phyloP scores from a whole-genome alignment of 2,797 vertebrate genomes.

The Glossophaga mutica region DNA sequence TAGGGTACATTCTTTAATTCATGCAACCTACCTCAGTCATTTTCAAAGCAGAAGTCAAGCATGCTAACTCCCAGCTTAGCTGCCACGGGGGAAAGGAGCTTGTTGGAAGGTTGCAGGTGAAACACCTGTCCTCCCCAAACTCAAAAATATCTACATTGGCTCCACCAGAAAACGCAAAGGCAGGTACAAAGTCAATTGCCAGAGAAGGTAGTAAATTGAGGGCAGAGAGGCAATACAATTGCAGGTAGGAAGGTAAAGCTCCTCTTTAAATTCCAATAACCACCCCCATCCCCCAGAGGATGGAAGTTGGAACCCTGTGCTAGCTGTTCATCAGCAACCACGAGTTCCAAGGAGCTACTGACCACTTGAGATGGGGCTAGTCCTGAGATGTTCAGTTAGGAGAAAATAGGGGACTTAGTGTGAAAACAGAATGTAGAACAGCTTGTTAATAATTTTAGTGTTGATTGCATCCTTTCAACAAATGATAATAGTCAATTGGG shows the following conservation, averaged over 20 bases:
- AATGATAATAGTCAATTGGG: background rate
- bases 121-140: slow-evolving; percentile 13
- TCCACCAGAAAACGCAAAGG: background rate
- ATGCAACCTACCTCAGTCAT: background rate
- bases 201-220: background rate
- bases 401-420: background rate
- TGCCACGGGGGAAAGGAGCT: background rate
- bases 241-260: background rate
- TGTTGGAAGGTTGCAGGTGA: background rate
- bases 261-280: background rate
- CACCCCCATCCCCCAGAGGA: background rate
- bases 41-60: slow-evolving; percentile 20
- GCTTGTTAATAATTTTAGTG: background rate
- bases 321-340: background rate
- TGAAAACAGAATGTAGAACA: background rate
- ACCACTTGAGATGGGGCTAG: background rate
- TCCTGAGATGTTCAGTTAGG: background rate
- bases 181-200: background rate
- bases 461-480: background rate
- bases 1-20: background rate
- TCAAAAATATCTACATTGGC: background rate
- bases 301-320: background rate
- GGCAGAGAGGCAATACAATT: background rate
- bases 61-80: background rate
- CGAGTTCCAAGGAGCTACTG: background rate